A percentile compares a stretch with the other conserved stretches of the same genome.
These are phyloP conservation scores for Thermophis baileyi DNA, from an alignment of 2,113 vertebrate species.

Conservation along the genomic window DNA sequence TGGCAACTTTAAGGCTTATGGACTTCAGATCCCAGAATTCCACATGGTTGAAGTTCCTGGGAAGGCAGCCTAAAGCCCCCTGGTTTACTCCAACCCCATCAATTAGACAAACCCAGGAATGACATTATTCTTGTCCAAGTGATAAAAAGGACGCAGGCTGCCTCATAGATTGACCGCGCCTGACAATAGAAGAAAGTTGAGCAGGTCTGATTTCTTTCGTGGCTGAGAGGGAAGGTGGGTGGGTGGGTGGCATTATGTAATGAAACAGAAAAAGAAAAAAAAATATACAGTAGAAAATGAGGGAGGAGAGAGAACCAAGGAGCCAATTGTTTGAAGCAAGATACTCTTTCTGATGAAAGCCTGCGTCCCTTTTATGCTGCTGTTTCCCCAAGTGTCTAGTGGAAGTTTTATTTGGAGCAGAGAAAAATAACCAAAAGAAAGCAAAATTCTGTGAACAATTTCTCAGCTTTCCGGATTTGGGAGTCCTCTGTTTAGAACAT, in stretches of 20 bases:
- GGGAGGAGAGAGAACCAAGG: neutral
- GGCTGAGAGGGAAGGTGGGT: neutral
- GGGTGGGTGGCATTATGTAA: neutral
- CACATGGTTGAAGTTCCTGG: neutral
- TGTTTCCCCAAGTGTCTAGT: neutral
- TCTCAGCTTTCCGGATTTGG: neutral
- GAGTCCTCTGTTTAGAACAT: neutral
- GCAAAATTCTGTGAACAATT: neutral
- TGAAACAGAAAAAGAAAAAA: neutral
- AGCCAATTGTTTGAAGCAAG: neutral
- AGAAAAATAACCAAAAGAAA: neutral
- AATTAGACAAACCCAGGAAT: neutral
- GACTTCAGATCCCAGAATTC: neutral
- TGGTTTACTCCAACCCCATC: neutral
- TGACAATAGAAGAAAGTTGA: neutral
- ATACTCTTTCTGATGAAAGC: neutral
- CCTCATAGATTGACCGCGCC: neutral
- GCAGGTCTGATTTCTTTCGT: neutral
- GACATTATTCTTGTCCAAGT: neutral
- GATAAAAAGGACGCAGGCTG: neutral
- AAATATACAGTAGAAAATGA: neutral
- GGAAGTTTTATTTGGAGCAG: neutral
- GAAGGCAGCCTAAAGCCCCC: neutral
- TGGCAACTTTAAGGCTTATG: no score
- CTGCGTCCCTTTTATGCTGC: neutral